Percentiles rank a stretch among this genome's conserved stretches.
phyloP scores from a whole-genome alignment of 2,888 invertebrate genomes.

The Chaetoderma sp. region DNA sequence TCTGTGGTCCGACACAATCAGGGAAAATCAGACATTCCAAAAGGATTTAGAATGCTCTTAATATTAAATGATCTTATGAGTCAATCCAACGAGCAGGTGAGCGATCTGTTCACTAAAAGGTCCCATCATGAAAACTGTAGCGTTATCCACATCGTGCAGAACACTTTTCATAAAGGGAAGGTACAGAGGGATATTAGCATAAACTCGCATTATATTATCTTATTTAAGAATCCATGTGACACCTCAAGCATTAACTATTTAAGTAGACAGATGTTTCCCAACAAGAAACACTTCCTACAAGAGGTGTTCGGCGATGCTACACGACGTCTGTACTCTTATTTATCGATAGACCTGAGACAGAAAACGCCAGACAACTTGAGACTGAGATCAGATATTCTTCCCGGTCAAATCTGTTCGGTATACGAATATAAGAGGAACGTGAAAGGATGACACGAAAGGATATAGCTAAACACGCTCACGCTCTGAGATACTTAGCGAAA shows the following conservation, averaged over 20 bases:
- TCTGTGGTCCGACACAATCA: too few species aligned
- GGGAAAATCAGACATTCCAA: too few species aligned
- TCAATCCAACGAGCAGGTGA: not conserved
- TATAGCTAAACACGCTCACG: too few species aligned
- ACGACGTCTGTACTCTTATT: not conserved
- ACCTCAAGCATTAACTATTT: not conserved
- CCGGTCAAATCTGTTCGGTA: not conserved
- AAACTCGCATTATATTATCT: slow-evolving; percentile 1
- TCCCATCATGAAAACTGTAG: not conserved
- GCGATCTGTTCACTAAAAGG: not conserved
- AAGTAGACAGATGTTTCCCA: not conserved
- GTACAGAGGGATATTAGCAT: too few species aligned
- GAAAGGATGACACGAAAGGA: too few species aligned
- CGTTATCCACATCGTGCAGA: not conserved
- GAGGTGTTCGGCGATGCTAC: slow-evolving; percentile 5
- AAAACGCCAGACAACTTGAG: not conserved
- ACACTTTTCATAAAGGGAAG: not conserved
- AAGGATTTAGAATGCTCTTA: not conserved
- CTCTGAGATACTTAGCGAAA: too few species aligned
- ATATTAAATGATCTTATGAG: not conserved
- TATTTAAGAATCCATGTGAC: slow-evolving; percentile 5
- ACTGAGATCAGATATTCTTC: not conserved
- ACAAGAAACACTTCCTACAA: not conserved
- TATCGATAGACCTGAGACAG: not conserved
- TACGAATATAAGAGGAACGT: too few species aligned